phyloP scores from a whole-genome alignment of 2,888 invertebrate genomes.

The Kryphioiulus occultus region DNA sequence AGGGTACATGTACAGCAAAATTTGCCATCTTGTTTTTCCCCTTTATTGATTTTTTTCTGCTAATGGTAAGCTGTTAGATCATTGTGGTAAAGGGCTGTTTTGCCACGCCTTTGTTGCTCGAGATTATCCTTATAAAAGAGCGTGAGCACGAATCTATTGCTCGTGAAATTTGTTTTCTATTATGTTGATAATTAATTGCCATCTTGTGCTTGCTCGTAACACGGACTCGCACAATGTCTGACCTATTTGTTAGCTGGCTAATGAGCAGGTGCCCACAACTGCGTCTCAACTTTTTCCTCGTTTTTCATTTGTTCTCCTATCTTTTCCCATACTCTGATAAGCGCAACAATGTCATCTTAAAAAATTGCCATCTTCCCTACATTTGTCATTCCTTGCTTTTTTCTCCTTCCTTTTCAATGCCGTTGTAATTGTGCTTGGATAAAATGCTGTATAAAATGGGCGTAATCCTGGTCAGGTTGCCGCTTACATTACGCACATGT shows the following conservation, averaged over 20 bases:
- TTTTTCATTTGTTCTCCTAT: not conserved
- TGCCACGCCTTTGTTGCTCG: slow-evolving; percentile 24
- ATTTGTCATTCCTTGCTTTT: not conserved
- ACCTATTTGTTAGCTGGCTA: not conserved
- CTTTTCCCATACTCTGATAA: not conserved
- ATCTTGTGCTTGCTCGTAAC: not conserved
- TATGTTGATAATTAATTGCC: not conserved
- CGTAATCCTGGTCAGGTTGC: not conserved
- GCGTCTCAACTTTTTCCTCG: not conserved
- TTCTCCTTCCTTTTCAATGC: not conserved
- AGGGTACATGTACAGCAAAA: not conserved
- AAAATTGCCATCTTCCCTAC: not conserved
- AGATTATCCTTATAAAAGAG: not conserved
- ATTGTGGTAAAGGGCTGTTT: not conserved
- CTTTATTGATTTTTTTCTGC: not conserved
- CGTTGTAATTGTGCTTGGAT: not conserved
- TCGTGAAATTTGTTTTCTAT: not conserved
- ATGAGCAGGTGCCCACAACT: slow-evolving; percentile 14
- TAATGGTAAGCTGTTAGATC: slow-evolving; percentile 12
- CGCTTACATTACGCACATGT: too few species aligned
- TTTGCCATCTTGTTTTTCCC: not conserved
- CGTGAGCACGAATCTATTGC: not conserved
- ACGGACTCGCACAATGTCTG: not conserved
- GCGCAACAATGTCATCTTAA: not conserved
- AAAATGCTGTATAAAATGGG: not conserved